Evolutionary conservation across 2,113 vertebrate genomes (phyloP), one percentile per base, ranked within the genome.

Genomic region (Lynx canadensis): DNA sequence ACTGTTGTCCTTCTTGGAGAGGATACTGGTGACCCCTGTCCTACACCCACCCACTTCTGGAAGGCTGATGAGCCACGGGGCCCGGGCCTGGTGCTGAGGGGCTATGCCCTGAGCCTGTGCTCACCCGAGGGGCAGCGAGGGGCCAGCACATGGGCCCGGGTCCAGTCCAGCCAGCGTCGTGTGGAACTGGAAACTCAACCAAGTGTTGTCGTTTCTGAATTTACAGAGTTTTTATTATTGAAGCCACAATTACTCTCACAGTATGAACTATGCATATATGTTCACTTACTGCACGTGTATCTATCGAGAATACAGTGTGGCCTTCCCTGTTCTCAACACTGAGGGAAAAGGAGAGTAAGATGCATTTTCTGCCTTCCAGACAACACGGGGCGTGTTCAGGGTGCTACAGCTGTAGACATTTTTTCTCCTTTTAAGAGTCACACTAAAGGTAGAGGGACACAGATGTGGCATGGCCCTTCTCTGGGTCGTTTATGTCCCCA

Each of bases 391-490:
- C 29, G 41, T 2, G 4, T 31, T 48, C 74, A 48, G 74, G 45
- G 74, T 41, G 74, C 27, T 16, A 78, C 16, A 45, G 41, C 41
- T 4, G 7, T 48, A 14, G 41, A 16, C 13, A 29, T 29, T 16
- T 33, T 14, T 16, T 91, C 73, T 82, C 65, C 57, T 33, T 78
- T 50, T 57, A 31, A 88, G 55, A 41, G 48, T 25, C 4, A 36
- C 50, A 50, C 11, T 11, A 16, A 33, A 71, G 81, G n/a, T 1
- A 11, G 50, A 50, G 73, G 89, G 78, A 48, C 85, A 27, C n/a
- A 21, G 31, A 21, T 2, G 8, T 3, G 0, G 5, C 5, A 0
- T 33, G 45, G 9, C 19, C 69, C 25, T 88, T 31, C 45, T 48
- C 41, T 78, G 85, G 29, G 19, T 45, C 48, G 45, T 78, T 66